Evolutionary conservation across 2,888 invertebrate species (phyloP), one percentile per base, ranked within the genome.

Genomic region (Heliconius sara): DNA sequence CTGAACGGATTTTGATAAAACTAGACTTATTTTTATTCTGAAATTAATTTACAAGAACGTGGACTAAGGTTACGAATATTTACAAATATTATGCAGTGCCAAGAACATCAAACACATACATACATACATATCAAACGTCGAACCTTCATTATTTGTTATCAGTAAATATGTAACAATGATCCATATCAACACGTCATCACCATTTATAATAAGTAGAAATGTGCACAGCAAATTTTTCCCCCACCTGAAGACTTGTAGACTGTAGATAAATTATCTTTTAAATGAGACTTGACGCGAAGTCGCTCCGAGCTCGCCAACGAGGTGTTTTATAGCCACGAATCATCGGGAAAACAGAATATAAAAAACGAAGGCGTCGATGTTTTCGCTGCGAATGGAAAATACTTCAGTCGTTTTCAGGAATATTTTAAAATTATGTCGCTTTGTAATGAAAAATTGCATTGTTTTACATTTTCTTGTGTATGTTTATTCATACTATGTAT

Each of bases 281-380:
- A 68, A 25, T 68, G 43, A 68, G 13, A 25, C 43, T 68, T 68
- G 68, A 43, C 39, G 68, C n/a, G 39, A n/a, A 34, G 65, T 27
- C 16, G 16, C 27, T 65, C 25, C 27, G 65, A 65, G 7, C 65
- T 65, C 27, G 13, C 13, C 68, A 39, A 68, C 39, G 68, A 39
- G 39, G n/a, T 68, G 68, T 39, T 68, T 43, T 43, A 68, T 68
- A 39, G 39, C n/a, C 22, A 39, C 68, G 68, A 68, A n/a, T 68
- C n/a, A 39, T n/a, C n/a, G 67, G 67, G 5, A 39, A 67, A 67
- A 67, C 34, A 12, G 34, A 67, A 67, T 39, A 39, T 39, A 67
- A 67, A 66, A 34, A 67, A 34, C n/a, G 67, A 1, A 22, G 22
- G 67, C 67, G 30, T 34, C 9, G 67, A 67, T 67, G 12, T 67